Base-by-base conservation (phyloP, 2,113 vertebrate species). In the Platycercus adscitus region DNA sequence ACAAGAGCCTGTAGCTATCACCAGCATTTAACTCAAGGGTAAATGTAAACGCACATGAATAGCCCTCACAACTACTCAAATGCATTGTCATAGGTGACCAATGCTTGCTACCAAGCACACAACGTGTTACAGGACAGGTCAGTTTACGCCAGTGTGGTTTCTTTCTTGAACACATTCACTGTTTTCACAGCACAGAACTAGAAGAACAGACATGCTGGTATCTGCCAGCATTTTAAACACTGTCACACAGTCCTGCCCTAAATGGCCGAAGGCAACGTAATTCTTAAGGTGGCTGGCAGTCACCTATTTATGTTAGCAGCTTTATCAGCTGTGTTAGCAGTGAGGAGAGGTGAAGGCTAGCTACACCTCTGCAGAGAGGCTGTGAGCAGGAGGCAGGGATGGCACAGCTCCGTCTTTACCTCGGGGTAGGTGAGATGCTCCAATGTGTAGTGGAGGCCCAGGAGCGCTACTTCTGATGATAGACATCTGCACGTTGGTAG, bases 391-490 rank as follows among this genome's bases (percentile, higher is more conserved):
- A 58, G 47, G 43, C 37, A 50, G 72, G 24, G 37, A 13, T 1
- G 43, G 53, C 81, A 71, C 11, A 52, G 63, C 25, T 37, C 15
- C 2, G 16, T n/a, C 15, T 88, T 95, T 98, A 99, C 99, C 99
- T 99, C 99, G 97, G 78, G 99, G 99, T 79, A 99, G 98, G 94
- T 99, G 99, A 71, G 99, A 99, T 12, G 99, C 98, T 94, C 98
- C 99, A 2, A 99, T 99, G 96, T 99, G 99, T 75, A 99, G 97
- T 0, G 99, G 98, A 39, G 98, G 98, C 33, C 98, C 98, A 37
- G 99, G 99, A 53, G 98, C 98, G 39, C 96, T 98, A 41, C 99
- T 98, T 86, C 99, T 98, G 79, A 99, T 99, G 76, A 99, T 98
- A 13, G 98, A 98, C 98, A 98, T 99, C 98, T 99, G 99, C 92